Evolutionary conservation across 2,797 vertebrate species (phyloP).

Genomic region (Trematomus bernacchii): DNA sequence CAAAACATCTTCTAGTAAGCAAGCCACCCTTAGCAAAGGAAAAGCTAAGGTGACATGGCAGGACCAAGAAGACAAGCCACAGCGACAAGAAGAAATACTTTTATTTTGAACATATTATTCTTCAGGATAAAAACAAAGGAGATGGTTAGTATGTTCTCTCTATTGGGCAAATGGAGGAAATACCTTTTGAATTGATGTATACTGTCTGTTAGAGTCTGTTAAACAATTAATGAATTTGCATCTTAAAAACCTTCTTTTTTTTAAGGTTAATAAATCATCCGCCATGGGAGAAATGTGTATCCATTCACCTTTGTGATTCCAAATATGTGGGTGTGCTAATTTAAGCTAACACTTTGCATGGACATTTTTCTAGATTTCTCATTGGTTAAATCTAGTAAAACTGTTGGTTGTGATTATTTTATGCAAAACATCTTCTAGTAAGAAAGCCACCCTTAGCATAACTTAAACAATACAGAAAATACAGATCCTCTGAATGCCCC

Average conservation of each 20-base stretch:
- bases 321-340: slow-evolving; percentile 57
- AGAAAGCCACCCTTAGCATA: not conserved
- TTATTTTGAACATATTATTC: slow-evolving; percentile 75
- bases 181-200: not conserved
- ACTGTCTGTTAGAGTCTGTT: not conserved
- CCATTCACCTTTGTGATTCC: slow-evolving; percentile 81
- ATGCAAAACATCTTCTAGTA: not conserved
- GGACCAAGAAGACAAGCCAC: slow-evolving; percentile 47
- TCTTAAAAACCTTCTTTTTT: slow-evolving; percentile 20
- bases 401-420: not conserved
- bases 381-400: not conserved
- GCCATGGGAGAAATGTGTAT: slow-evolving; percentile 72
- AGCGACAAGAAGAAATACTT: slow-evolving; percentile 79
- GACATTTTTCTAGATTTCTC: not conserved
- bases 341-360: not conserved
- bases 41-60: slow-evolving; percentile 75
- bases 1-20: not conserved
- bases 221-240: not conserved
- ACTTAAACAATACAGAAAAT: too few relatives aligned
- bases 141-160: slow-evolving; percentile 71
- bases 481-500: too few relatives aligned
- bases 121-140: slow-evolving; percentile 82
- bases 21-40: slow-evolving; percentile 62
- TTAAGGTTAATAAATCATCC: slow-evolving; percentile 78
- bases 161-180: not conserved